Evolutionary conservation across 2,888 invertebrate species (phyloP).

Genomic region (Seira sanloemensis): DNA sequence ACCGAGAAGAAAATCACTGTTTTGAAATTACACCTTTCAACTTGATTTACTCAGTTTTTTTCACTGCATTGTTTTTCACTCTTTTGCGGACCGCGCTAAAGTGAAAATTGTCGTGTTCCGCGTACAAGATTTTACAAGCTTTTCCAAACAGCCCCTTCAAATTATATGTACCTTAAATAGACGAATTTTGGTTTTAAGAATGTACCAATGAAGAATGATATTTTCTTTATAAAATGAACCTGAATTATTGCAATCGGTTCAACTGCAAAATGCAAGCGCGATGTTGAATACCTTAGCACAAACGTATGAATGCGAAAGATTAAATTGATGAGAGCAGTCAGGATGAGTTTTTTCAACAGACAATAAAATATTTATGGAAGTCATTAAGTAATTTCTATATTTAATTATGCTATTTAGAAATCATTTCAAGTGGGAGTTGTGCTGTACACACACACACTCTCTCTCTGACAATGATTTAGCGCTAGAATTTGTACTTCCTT

Average conservation of each 20-base stretch:
- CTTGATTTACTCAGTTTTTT: no score
- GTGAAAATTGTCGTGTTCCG: neutral
- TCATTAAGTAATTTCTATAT: slow-evolving; percentile 42
- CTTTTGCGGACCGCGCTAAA: neutral
- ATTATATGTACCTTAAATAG: neutral
- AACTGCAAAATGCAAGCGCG: neutral
- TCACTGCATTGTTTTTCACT: neutral
- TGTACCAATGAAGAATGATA: neutral
- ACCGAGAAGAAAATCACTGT: no score
- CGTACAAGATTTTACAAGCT: no score
- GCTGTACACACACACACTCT: neutral
- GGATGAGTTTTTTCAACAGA: neutral
- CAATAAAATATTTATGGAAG: slow-evolving; percentile 30
- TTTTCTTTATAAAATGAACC: neutral
- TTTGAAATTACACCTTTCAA: no score
- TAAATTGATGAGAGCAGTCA: neutral
- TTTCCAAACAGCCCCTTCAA: no score
- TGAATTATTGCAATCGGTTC: neutral
- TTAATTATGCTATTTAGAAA: slow-evolving; percentile 21
- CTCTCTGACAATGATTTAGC: neutral
- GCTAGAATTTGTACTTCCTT: neutral
- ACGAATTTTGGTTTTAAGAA: neutral
- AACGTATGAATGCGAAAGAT: neutral
- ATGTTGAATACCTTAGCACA: neutral
- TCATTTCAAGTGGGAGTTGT: neutral